Conservation (phyloP, 2,797 vertebrate genomes). For the Malurus splendens region DNA sequence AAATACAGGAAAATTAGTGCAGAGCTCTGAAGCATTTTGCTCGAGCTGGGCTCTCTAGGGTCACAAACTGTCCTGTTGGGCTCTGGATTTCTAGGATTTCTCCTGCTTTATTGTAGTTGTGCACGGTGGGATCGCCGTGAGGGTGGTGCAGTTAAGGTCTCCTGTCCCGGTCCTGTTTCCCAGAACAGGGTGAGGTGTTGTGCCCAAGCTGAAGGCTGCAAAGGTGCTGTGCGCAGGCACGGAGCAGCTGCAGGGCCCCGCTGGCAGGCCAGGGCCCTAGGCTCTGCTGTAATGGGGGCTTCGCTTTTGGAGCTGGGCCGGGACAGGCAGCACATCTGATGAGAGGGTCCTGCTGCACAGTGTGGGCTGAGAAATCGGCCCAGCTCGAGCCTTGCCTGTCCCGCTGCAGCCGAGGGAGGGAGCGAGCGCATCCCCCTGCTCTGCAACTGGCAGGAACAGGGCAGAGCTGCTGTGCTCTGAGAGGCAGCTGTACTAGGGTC, state of each 20-base stretch:
- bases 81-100: neutral
- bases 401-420: rapidly evolving
- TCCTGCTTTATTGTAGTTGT: neutral
- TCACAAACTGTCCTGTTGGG: neutral
- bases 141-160: neutral
- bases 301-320: neutral
- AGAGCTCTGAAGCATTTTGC: neutral
- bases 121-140: rapidly evolving
- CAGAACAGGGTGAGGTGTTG: neutral
- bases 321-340: neutral
- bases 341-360: neutral
- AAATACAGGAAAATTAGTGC: neutral
- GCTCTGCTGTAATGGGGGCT: neutral
- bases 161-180: neutral
- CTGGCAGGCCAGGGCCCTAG: neutral
- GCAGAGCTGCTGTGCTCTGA: neutral
- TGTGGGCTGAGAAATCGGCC: neutral
- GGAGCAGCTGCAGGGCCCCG: rapidly evolving
- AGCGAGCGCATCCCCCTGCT: neutral
- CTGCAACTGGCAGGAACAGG: neutral
- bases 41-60: neutral
- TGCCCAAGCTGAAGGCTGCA: neutral
- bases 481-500: rapidly evolving
- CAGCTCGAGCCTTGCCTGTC: neutral
- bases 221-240: rapidly evolving